Evolutionary conservation across 2,113 vertebrate genomes (phyloP).

Genomic region (Cromileptes altivelis): DNA sequence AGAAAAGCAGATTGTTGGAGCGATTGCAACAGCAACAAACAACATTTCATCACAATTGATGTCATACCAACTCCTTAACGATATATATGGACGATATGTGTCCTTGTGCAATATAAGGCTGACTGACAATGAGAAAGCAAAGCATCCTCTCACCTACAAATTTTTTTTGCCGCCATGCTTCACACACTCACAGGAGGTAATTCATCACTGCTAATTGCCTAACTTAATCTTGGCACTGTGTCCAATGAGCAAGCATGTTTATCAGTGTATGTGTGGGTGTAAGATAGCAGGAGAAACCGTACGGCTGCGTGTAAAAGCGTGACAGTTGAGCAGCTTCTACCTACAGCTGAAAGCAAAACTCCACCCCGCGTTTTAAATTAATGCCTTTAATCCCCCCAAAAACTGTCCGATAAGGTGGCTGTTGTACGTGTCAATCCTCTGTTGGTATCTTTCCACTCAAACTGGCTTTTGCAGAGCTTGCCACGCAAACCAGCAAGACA

Average conservation of each 20-base stretch:
- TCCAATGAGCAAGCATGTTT: slow-evolving; percentile 63
- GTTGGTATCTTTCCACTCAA: slow-evolving; percentile 14
- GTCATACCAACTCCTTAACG: neutral
- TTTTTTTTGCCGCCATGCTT: slow-evolving; percentile 29
- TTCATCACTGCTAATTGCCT: slow-evolving; percentile 72
- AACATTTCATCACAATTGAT: slow-evolving; percentile 46
- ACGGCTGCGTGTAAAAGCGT: slow-evolving; percentile 19
- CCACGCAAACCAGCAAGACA: slow-evolving; percentile 9
- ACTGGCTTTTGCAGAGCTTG: neutral
- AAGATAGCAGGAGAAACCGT: slow-evolving; percentile 20
- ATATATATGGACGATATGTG: slow-evolving; percentile 6
- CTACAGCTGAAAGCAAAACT: slow-evolving; percentile 45
- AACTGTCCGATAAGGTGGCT: slow-evolving; percentile 19
- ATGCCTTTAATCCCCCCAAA: slow-evolving; percentile 35
- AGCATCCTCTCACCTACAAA: slow-evolving; percentile 21
- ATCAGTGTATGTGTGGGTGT: slow-evolving; percentile 47
- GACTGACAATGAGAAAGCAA: slow-evolving; percentile 3
- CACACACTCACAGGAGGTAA: slow-evolving; percentile 41
- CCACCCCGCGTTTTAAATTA: slow-evolving; percentile 28
- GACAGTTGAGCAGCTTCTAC: slow-evolving; percentile 48
- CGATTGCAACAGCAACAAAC: slow-evolving; percentile 50
- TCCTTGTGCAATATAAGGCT: neutral
- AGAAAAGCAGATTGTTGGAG: slow-evolving; percentile 32
- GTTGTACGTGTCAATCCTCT: neutral
- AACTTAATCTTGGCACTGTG: slow-evolving; percentile 63